A percentile compares a stretch with the other conserved stretches of the same genome.
phyloP scores from a whole-genome alignment of 2,888 invertebrate genomes.

The Phanerotoma sp. region DNA sequence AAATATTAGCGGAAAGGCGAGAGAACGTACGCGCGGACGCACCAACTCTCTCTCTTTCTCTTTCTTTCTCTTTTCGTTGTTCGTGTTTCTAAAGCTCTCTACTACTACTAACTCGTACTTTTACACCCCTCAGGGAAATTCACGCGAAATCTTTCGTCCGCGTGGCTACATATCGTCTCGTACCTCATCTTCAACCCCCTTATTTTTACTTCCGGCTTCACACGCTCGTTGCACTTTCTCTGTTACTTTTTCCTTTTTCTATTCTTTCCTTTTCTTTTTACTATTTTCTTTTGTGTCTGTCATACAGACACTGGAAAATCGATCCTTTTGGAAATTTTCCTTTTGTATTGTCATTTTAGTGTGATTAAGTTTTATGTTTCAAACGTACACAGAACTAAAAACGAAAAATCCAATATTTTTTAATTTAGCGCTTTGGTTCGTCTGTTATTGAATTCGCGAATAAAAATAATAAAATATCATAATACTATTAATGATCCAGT shows the following conservation, averaged over 20 bases:
- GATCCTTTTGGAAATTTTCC: too few species aligned
- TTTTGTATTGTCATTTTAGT: too few species aligned
- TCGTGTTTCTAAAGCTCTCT: too few species aligned
- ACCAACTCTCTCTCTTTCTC: conserved; percentile 9
- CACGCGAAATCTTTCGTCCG: conserved; percentile 23
- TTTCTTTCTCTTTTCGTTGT: conserved; percentile 14
- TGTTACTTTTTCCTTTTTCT: conserved; percentile 1
- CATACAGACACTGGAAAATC: too few species aligned
- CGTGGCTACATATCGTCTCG: conserved; percentile 18
- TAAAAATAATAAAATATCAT: too few species aligned
- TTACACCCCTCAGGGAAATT: conserved; percentile 17
- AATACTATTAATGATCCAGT: too few species aligned
- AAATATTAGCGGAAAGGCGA: conserved; percentile 52
- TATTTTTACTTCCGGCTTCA: conserved; percentile 20
- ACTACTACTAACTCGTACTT: neutral
- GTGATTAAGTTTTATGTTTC: too few species aligned
- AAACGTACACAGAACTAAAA: too few species aligned
- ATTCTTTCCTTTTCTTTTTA: conserved; percentile 9
- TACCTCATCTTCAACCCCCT: conserved; percentile 7
- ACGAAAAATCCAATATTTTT: too few species aligned
- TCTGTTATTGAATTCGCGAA: too few species aligned
- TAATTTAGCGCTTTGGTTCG: too few species aligned
- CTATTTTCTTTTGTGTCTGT: too few species aligned
- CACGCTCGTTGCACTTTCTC: conserved; percentile 12
- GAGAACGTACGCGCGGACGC: conserved; percentile 31